phyloP scores from a whole-genome alignment of 2,888 invertebrate species.

The Limnephilus marmoratus region DNA sequence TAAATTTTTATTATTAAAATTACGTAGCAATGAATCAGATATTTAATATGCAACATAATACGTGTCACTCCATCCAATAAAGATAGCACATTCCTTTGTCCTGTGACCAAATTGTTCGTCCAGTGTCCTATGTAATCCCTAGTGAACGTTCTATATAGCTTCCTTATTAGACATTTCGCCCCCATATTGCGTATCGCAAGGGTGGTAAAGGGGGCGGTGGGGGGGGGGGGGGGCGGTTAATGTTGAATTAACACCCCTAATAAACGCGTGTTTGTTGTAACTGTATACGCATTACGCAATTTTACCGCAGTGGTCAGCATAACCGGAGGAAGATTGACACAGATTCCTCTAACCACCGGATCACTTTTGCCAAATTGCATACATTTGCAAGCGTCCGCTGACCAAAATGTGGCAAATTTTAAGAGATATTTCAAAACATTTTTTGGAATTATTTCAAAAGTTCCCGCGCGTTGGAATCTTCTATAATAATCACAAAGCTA shows the following conservation, averaged over 20 bases:
- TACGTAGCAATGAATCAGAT: neutral
- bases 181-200: neutral
- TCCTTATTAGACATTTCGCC: neutral
- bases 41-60: neutral
- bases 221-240: neutral
- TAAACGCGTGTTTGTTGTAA: neutral
- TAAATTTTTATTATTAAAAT: neutral
- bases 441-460: too few species aligned
- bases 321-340: neutral
- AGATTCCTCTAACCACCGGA: too few species aligned
- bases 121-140: neutral
- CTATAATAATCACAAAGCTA: too few species aligned
- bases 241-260: neutral
- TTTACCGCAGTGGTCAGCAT: neutral
- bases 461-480: too few species aligned
- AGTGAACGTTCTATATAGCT: neutral
- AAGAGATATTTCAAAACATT: too few species aligned
- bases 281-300: neutral
- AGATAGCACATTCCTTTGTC: neutral
- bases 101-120: neutral
- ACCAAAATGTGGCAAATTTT: too few species aligned
- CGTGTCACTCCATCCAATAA: neutral
- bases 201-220: neutral
- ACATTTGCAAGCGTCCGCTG: too few species aligned
- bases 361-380: too few species aligned